Evolutionary conservation across 53 echinoderm and acorn worm species (phyloP), one percentile per base, ranked within the genome.

Genomic region (Pentamera pediparva): DNA sequence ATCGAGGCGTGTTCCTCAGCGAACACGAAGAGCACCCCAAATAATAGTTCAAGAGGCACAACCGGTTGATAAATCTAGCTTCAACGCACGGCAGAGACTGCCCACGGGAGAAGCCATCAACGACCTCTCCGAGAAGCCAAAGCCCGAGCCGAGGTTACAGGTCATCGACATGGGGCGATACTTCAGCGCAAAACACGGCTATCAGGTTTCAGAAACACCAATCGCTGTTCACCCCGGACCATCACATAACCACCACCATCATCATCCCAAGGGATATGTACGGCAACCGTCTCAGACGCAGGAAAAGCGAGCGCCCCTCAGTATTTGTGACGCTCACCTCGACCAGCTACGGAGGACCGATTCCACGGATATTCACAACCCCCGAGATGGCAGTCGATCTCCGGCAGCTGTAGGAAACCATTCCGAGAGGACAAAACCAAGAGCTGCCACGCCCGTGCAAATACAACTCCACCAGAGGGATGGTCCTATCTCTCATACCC

Each of bases 141-240:
- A 65, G 28, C 43, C 65, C 7, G 19, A 26, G 4, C 39, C 24
- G 4, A 65, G 30, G 28, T 22, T 65, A 4, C 65, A 83, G 13
- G 86, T 92, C 33, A 58, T 89, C 19, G 84, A 93, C 62, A 86
- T 93, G 93, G 51, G 49, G 9, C 80, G 59, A 32, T 82, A 74
- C 57, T 72, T 89, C 13, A 75, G 37, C 24, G 64, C 12, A 13
- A 89, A 86, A 40, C 93, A 93, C 77, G 93, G 93, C 21, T 93
- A 93, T 61, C 86, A 76, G 30, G 41, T 79, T 1, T 72, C 69
- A 12, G 92, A 84, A 53, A 92, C 92, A 35, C 57, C 61, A 19
- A n/a, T 83, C 1, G 6, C 34, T 15, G 52, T 71, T 17, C 31
- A 51, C 32, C 18, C n/a, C 36, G 20, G 11, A 7, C 39, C 51